Evolutionary conservation across 64 coral and sea anemone genomes (phyloP), one percentile per base, ranked within the genome.

Genomic region (Montipora cactus): DNA sequence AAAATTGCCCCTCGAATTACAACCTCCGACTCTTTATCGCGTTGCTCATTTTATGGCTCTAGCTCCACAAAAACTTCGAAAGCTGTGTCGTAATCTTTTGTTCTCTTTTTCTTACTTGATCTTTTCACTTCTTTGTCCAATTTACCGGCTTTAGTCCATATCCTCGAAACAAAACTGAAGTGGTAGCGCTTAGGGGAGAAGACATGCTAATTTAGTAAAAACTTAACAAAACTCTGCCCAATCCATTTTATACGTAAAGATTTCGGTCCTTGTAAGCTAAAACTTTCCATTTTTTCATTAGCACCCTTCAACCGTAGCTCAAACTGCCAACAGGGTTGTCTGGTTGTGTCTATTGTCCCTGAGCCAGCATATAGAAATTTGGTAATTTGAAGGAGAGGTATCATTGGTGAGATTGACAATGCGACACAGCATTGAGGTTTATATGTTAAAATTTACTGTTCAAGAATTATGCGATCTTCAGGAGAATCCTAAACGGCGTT

Each of bases 391-490:
- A 51, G 66, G 82, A 67, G 45, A 22, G 82, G 49, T 86, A 18
- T 44, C 66, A 86, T 86, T 86, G 82, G 82, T 21, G 45, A 66
- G 45, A 2, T 18, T 1, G 49, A 86, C 82, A 86, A 86, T 22
- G 47, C 49, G 66, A 50, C 37, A 7, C 82, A 86, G 82, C 82
- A 57, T 57, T 6, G 37, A 84, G 81, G 81, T 84, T 50, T 71
- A 50, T 86, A 86, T 86, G 82, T 49, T 67, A 86, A 86, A 86
- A 86, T 71, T 86, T 86, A 72, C 82, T 20, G 16, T 86, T 59
- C 64, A 72, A 86, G 23, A 28, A 69, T 21, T 22, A 86, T 72
- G 21, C 59, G 44, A 67, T 59, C 61, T 61, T 68, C 55, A 47
- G 25, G 47, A 16, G 25, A 59, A 84, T 84, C 81, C 25, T 37